phyloP scores from a whole-genome alignment of 2,113 vertebrate species.

The Lepisosteus osseus region DNA sequence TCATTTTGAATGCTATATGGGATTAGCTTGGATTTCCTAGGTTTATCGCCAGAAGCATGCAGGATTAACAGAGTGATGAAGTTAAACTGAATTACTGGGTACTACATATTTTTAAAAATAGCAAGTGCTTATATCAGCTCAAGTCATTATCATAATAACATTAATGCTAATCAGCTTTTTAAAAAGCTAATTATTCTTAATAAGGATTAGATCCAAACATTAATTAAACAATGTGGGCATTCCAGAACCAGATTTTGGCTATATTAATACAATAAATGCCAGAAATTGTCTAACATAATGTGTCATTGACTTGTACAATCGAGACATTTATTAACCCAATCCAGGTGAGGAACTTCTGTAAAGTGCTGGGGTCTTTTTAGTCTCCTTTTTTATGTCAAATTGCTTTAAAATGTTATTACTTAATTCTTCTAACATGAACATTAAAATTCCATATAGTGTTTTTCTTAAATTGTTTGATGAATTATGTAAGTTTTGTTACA shows the following conservation, averaged over 20 bases:
- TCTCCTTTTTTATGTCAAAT: too few relatives aligned
- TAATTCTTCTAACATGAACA: too few relatives aligned
- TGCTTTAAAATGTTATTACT: too few relatives aligned
- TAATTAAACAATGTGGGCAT: conserved; percentile 52
- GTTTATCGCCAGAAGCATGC: conserved; percentile 75
- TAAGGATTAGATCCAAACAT: conserved; percentile 62
- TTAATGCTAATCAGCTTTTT: conserved; percentile 63
- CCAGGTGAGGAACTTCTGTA: too few relatives aligned
- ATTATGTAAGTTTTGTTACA: too few relatives aligned
- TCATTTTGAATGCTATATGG: conserved; percentile 67
- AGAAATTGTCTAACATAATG: neutral
- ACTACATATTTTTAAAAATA: conserved; percentile 42
- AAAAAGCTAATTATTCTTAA: conserved; percentile 67
- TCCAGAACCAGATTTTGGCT: conserved; percentile 28
- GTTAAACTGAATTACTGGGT: conserved; percentile 65
- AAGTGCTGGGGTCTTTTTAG: too few relatives aligned
- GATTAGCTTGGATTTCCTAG: conserved; percentile 78
- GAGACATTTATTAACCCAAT: too few relatives aligned
- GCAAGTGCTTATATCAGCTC: conserved; percentile 49
- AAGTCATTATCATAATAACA: conserved; percentile 58
- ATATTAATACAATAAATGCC: conserved; percentile 17
- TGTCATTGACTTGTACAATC: too few relatives aligned
- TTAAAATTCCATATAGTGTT: too few relatives aligned
- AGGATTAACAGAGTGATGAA: conserved; percentile 74
- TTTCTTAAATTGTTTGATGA: too few relatives aligned